phyloP scores from a whole-genome alignment of 2,797 vertebrate species.

The Cossypha heuglini region DNA sequence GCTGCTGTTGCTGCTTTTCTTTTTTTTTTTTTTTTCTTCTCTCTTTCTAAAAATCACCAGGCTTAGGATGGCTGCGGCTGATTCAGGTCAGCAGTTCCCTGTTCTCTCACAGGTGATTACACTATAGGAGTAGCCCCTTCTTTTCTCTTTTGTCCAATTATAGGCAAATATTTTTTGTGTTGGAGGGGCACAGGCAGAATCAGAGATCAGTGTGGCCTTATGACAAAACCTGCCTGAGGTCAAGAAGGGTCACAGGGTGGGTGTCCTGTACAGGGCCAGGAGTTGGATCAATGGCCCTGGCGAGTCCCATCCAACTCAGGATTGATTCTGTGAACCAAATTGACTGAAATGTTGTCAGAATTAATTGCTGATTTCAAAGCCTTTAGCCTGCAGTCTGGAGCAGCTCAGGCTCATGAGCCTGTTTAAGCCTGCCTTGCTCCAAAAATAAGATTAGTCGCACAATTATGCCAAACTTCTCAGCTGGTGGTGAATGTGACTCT shows the following conservation, averaged over 20 bases:
- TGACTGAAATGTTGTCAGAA: not conserved
- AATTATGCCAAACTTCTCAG: not conserved
- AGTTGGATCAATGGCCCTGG: not conserved
- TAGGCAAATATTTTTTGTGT: rapidly evolving
- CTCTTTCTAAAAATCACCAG: not conserved
- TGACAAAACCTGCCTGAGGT: not conserved
- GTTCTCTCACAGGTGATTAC: not conserved
- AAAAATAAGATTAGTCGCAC: not conserved
- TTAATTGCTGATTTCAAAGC: not conserved
- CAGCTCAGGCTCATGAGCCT: not conserved
- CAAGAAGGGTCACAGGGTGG: too few relatives aligned
- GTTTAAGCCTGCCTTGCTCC: not conserved
- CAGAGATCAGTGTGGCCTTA: not conserved
- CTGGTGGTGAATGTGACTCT: not conserved
- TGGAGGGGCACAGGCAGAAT: not conserved
- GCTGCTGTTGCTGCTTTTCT: not conserved
- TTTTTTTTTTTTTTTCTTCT: not conserved
- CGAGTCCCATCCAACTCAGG: not conserved
- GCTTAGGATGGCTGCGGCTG: not conserved
- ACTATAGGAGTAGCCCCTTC: rapidly evolving
- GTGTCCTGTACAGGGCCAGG: not conserved
- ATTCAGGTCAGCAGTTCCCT: not conserved
- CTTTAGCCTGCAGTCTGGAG: not conserved
- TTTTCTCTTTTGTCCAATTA: not conserved
- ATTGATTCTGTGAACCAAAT: not conserved